Conservation (phyloP, 2,797 vertebrate species). For the Smutsia gigantea region DNA sequence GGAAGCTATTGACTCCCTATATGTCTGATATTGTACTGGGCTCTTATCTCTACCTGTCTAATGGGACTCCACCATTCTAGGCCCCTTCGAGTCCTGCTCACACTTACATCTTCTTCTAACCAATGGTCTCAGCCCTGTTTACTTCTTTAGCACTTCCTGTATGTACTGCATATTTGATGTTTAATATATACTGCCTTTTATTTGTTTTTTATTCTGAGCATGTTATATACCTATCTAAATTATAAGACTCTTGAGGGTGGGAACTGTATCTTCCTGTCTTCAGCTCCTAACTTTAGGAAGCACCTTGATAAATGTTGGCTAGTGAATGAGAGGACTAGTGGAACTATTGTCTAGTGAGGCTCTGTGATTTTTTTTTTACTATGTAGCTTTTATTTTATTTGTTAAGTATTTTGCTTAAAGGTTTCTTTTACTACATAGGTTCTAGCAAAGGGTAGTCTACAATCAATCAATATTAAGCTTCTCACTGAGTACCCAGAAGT, state of each 20-base stretch:
- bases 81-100: neutral
- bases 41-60: neutral
- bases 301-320: neutral
- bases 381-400: neutral
- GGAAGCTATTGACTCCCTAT: neutral
- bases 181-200: neutral
- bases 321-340: neutral
- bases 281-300: neutral
- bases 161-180: neutral
- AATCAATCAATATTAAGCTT: conserved; percentile 48
- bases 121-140: neutral
- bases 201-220: conserved; percentile 20
- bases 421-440: conserved; percentile 5
- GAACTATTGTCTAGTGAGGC: neutral
- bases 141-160: neutral
- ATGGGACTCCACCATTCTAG: neutral
- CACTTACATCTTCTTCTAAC: neutral
- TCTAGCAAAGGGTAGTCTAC: neutral
- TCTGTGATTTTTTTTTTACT: neutral
- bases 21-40: neutral
- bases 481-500: neutral
- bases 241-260: neutral
- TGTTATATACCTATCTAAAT: neutral
- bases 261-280: neutral
- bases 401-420: conserved; percentile 35